Evolutionary conservation across 2,113 vertebrate genomes (phyloP), one percentile per base, ranked within the genome.

Genomic region (Odobenus rosmarus): DNA sequence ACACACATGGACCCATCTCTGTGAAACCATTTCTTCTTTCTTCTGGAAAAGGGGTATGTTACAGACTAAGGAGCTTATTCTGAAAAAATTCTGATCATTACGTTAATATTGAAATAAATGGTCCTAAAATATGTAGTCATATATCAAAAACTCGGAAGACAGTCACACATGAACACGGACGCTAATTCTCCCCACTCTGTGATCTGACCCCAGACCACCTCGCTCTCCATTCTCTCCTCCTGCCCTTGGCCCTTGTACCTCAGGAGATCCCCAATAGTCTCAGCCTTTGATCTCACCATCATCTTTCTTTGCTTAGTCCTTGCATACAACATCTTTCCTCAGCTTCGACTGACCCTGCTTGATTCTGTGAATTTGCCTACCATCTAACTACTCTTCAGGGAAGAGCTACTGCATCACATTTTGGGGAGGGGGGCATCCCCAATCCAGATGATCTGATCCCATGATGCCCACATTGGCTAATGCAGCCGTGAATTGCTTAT

Each of bases 151-250:
- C 39, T 81, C 33, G 42, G 42, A 90, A 19, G 5, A 26, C 3
- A 39, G 9, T 16, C 31, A 55, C 11, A 28, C 4, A 31, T 1
- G 1, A 16, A 39, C 26, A 5, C 1, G 14, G 19, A 26, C 5
- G 0, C 1, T 31, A n/a, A 8, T 28, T 55, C 21, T 62, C 57
- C 6, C 57, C 77, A 36, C 5, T 81, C 64, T 67, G 64, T 67
- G 64, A n/a, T 67, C 55, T 39, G 67, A 76, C 1, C 10, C 69
- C 28, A 42, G 53, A 7, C 5, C 10, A 14, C 26, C 4, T 31
- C 0, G 7, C 7, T 51, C 21, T 28, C 51, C 3, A 16, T 67
- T 18, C 31, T 67, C 31, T 33, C 61, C 28, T 31, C 61, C 61
- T 64, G 61, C 28, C 26, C 61, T 21, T 31, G 12, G 12, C 61